A percentile compares a stretch with the other conserved stretches of the same genome.
These are phyloP conservation scores for Spongilla lacustris DNA, from an alignment of 37 sponge, comb jelly and placozoan genomes.

Conservation along the genomic window DNA sequence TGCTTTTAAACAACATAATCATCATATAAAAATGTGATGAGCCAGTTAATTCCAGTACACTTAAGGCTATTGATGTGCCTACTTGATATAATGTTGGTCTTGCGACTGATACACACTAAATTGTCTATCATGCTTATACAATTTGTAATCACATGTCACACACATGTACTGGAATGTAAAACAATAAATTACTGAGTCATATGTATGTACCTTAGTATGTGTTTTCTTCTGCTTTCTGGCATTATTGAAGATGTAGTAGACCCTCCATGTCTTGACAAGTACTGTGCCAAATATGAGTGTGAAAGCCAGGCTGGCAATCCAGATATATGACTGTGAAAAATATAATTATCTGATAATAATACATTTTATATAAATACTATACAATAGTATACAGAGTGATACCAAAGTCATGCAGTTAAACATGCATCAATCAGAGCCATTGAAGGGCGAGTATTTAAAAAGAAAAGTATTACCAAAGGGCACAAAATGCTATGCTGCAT, in stretches of 20 bases:
- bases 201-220: background rate
- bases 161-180: background rate
- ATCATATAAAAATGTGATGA: too few species aligned
- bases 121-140: too few species aligned
- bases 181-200: too few species aligned
- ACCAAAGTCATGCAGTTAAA: too few species aligned
- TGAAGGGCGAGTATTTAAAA: background rate
- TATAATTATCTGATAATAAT: background rate
- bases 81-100: too few species aligned
- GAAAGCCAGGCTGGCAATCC: conserved; percentile 67
- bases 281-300: conserved; percentile 68
- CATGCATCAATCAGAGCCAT: background rate
- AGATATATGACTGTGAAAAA: conserved; percentile 23
- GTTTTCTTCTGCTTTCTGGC: conserved; percentile 14
- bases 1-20: too few species aligned
- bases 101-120: too few species aligned
- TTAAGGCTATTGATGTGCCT: too few species aligned
- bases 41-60: too few species aligned
- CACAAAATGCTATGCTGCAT: too few species aligned
- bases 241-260: conserved; percentile 59
- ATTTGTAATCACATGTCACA: too few species aligned
- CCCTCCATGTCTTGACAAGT: conserved; percentile 68
- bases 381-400: background rate
- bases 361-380: background rate
- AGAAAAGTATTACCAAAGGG: background rate